Evolutionary conservation across 1,140 invertebrate species (phyloP).

Genomic region (Amphibalanus amphitrite): DNA sequence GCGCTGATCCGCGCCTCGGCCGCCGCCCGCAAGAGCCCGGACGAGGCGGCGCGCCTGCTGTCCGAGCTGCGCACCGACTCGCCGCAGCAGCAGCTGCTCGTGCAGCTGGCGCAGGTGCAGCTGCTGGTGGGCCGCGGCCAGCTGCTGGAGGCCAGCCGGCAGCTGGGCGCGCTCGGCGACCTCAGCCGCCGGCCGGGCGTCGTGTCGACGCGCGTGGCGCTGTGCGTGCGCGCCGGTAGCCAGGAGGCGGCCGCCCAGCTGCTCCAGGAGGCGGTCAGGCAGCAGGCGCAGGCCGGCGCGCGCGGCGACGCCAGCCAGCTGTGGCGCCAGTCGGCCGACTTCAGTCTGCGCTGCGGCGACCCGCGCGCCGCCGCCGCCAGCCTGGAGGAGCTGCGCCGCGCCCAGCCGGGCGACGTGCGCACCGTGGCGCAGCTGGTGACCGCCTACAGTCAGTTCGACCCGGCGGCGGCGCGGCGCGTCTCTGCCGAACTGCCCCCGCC

Average conservation of each 20-base stretch:
- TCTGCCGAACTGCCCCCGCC: constrained; percentile 38
- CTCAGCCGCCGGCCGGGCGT: constrained; percentile 62
- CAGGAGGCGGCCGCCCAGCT: constrained; percentile 52
- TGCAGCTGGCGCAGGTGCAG: constrained; percentile 19
- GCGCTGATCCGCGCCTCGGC: constrained; percentile 44
- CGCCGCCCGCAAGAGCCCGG: constrained; percentile 18
- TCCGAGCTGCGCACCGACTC: too few relatives aligned
- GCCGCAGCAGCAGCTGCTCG: too few relatives aligned
- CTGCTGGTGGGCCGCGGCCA: constrained; percentile 42
- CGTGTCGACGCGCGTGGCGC: constrained; percentile 63
- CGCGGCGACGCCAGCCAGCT: constrained; percentile 32
- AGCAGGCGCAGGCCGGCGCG: constrained; percentile 65
- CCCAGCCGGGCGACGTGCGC: constrained; percentile 56
- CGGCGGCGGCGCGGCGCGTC: constrained; percentile 41
- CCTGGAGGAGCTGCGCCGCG: constrained; percentile 60
- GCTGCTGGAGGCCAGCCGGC: constrained; percentile 50
- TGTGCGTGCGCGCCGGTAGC: constrained; percentile 60
- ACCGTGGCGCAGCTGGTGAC: constrained; percentile 71
- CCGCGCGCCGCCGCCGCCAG: constrained; percentile 56
- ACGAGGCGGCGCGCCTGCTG: constrained; percentile 52
- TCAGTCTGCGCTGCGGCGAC: constrained; percentile 59
- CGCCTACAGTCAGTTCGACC: constrained; percentile 49
- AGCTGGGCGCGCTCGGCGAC: constrained; percentile 47
- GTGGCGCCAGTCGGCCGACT: constrained; percentile 65
- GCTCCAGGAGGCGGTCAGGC: constrained; percentile 62